Evolutionary conservation across 1,140 invertebrate genomes (phyloP).

Genomic region (Notospermus geniculatus): DNA sequence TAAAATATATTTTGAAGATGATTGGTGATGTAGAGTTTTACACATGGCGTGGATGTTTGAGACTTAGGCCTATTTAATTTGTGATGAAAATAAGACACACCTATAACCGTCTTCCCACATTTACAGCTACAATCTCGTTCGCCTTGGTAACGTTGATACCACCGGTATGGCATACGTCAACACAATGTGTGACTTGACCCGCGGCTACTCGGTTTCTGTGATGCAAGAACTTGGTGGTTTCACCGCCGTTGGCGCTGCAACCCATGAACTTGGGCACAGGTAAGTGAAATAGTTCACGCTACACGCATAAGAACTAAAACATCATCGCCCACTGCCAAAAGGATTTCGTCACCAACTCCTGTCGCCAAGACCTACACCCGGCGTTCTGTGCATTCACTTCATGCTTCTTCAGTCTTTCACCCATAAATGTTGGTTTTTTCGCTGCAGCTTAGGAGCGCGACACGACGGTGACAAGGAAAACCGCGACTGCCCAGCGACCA

Average conservation of each 20-base stretch:
- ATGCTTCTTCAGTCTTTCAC: no score
- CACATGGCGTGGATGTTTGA: no score
- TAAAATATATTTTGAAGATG: no score
- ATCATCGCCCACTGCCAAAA: no score
- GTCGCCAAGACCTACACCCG: no score
- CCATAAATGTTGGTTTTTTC: neutral
- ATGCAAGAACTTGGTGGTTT: constrained; percentile 6
- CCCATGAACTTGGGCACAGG: constrained; percentile 6
- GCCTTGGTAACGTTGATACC: neutral
- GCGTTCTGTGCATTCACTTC: no score
- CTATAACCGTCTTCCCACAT: no score
- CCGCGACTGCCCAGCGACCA: neutral
- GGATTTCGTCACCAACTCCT: no score
- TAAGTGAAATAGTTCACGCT: neutral
- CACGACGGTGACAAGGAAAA: neutral
- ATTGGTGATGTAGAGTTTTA: no score
- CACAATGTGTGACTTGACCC: neutral
- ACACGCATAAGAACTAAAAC: no score
- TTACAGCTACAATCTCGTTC: neutral
- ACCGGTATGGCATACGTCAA: constrained; percentile 5
- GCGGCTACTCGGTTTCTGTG: neutral
- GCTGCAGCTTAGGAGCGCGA: neutral
- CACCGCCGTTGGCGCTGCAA: neutral
- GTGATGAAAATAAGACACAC: no score
- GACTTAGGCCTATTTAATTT: no score